These are phyloP conservation scores for Pseudois nayaur DNA, from an alignment of 2,113 vertebrate species.

Conservation along the genomic window DNA sequence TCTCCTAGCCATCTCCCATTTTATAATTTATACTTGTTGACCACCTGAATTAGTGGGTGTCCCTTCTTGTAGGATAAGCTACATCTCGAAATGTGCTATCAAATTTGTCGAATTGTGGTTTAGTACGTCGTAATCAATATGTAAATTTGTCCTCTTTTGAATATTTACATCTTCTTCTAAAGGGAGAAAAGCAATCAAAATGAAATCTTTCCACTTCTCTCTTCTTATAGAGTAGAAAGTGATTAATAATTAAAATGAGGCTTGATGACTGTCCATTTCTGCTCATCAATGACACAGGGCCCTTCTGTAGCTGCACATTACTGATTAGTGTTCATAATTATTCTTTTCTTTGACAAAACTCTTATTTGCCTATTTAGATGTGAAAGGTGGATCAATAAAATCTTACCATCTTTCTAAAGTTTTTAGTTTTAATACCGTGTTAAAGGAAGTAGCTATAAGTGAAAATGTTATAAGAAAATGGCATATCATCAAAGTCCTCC, in stretches of 20 bases:
- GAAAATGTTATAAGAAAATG: not conserved
- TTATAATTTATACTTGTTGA: not conserved
- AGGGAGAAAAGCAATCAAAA: not conserved
- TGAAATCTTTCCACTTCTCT: not conserved
- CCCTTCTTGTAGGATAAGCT: not conserved
- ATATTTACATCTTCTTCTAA: not conserved
- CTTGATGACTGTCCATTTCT: not conserved
- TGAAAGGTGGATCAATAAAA: not conserved
- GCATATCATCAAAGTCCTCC: not conserved
- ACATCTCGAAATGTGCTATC: not conserved
- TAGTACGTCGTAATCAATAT: not conserved
- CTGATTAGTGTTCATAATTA: not conserved
- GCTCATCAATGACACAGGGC: rapidly evolving
- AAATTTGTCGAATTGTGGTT: not conserved
- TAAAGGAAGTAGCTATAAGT: not conserved
- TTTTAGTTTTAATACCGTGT: not conserved
- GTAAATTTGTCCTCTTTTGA: not conserved
- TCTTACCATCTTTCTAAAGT: not conserved
- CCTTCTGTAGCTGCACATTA: not conserved
- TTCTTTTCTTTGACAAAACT: not conserved
- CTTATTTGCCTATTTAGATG: not conserved
- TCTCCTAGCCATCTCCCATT: not conserved
- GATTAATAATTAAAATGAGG: not conserved
- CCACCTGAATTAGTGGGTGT: not conserved
- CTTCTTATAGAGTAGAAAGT: not conserved